Conservation (phyloP, 2,797 vertebrate species). For the Semaprochilodus insignis region DNA sequence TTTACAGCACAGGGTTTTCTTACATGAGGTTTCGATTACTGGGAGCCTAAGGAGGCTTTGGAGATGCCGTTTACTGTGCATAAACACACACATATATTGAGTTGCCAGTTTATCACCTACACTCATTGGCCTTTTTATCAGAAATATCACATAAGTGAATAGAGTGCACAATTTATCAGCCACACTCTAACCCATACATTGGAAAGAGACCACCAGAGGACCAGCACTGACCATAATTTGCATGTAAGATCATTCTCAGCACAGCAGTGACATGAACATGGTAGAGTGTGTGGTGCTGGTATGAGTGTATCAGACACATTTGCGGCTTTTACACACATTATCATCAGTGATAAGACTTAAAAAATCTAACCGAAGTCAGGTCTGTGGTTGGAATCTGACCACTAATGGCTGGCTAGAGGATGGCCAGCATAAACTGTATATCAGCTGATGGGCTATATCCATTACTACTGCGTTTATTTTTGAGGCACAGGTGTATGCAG, state of each 20-base stretch:
- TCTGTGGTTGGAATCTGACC: background rate
- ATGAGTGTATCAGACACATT: no score
- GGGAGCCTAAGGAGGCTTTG: constrained; percentile 34
- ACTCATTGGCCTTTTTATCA: background rate
- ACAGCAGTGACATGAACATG: background rate
- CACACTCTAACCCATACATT: no score
- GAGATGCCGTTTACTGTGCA: constrained; percentile 6
- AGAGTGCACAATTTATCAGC: background rate
- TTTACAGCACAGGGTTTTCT: constrained; percentile 57
- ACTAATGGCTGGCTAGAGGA: background rate
- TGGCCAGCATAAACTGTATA: no score
- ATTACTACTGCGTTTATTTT: no score
- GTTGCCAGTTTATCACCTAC: constrained; percentile 15
- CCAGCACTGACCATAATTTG: background rate
- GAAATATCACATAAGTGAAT: constrained; percentile 7
- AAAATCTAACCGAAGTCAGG: no score
- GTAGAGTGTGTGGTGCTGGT: no score
- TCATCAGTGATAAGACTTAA: no score
- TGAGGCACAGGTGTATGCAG: no score
- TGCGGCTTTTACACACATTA: no score
- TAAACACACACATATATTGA: constrained; percentile 11
- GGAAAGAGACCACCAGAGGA: background rate
- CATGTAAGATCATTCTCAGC: background rate
- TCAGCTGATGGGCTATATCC: no score
- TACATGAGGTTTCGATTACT: constrained; percentile 38